Evolutionary conservation across 2,113 vertebrate genomes (phyloP).

Genomic region (Fulica atra): DNA sequence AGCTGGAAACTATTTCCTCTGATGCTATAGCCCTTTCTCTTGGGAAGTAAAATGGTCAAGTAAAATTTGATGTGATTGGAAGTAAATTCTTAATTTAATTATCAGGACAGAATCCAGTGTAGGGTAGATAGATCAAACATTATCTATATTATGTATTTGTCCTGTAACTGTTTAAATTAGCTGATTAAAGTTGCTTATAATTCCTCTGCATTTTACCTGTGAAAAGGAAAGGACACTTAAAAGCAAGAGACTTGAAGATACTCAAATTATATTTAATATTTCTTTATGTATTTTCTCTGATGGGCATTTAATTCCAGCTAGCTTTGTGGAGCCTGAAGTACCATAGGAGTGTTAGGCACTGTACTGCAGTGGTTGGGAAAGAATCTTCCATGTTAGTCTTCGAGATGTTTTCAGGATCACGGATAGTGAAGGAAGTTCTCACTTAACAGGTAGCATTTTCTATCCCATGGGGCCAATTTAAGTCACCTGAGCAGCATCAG

Average conservation of each 20-base stretch:
- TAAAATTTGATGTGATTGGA: neutral
- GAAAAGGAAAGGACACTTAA: neutral
- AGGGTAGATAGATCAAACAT: neutral
- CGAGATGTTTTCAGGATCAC: neutral
- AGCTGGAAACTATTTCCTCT: neutral
- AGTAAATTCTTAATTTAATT: neutral
- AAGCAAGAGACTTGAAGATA: neutral
- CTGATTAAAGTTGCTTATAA: neutral
- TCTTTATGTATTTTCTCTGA: neutral
- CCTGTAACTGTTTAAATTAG: neutral
- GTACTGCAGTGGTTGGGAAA: neutral
- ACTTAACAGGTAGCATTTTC: neutral
- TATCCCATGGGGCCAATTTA: neutral
- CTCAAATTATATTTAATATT: neutral
- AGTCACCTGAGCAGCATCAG: neutral
- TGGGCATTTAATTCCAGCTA: neutral
- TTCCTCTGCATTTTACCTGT: neutral
- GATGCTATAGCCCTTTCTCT: neutral
- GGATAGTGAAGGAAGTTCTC: neutral
- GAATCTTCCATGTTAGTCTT: neutral
- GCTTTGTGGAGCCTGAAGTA: neutral
- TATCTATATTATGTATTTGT: neutral
- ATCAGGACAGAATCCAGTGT: neutral
- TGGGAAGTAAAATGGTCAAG: neutral
- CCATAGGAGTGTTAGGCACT: accelerated